Percentiles rank a stretch among this genome's conserved stretches.
These are phyloP conservation scores for Lordiphosa stackelbergi DNA, from an alignment of 1,140 invertebrate genomes.

Conservation along the genomic window DNA sequence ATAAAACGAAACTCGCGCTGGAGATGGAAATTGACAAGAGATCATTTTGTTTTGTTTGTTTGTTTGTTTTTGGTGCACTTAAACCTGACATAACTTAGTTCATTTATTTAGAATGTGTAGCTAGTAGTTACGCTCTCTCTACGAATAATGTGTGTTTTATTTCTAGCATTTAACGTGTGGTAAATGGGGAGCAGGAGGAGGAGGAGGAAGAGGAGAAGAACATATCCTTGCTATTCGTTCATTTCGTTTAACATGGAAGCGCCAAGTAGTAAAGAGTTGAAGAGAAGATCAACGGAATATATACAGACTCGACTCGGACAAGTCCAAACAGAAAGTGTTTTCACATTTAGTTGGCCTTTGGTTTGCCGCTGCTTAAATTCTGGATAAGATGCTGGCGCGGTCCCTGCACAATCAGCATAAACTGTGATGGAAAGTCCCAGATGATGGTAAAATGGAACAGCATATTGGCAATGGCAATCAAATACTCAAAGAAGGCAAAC, in stretches of 20 bases:
- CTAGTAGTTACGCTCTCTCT: slow-evolving; percentile 4
- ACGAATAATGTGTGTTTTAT: no score
- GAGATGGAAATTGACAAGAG: slow-evolving; percentile 59
- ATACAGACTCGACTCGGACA: slow-evolving; percentile 3
- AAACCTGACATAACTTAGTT: slow-evolving; percentile 38
- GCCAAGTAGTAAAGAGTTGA: slow-evolving; percentile 49
- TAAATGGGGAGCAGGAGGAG: no score
- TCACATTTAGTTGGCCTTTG: slow-evolving; percentile 46
- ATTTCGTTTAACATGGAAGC: slow-evolving; percentile 46
- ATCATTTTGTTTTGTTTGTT: slow-evolving; percentile 32
- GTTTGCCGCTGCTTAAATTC: slow-evolving; percentile 40
- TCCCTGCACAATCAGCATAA: slow-evolving; percentile 84
- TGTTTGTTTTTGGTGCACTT: slow-evolving; percentile 31
- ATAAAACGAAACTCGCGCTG: slow-evolving; percentile 34
- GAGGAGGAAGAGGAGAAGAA: no score
- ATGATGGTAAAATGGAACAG: slow-evolving; percentile 92
- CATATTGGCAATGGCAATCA: slow-evolving; percentile 94
- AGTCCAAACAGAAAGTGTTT: neutral
- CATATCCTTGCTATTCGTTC: no score
- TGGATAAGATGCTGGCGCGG: slow-evolving; percentile 57
- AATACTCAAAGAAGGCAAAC: slow-evolving; percentile 94
- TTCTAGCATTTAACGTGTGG: no score
- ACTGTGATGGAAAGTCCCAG: slow-evolving; percentile 89
- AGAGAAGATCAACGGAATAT: slow-evolving; percentile 34
- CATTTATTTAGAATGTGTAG: slow-evolving; percentile 34